Evolutionary conservation across 2,113 vertebrate species (phyloP).

Genomic region (Jaculus jaculus): DNA sequence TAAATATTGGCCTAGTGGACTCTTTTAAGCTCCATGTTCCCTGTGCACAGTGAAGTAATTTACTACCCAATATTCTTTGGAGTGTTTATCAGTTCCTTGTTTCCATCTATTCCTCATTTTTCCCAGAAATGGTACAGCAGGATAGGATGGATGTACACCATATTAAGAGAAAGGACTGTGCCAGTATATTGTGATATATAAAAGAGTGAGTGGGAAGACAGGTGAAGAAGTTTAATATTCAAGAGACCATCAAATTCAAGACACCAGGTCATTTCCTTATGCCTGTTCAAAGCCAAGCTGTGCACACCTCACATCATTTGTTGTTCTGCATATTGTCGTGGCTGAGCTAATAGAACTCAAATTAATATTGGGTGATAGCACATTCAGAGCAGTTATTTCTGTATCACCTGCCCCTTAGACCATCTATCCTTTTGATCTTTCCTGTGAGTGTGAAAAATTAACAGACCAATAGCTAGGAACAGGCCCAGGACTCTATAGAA

Average conservation of each 20-base stretch:
- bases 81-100: conserved; percentile 50
- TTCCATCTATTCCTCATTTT: background rate
- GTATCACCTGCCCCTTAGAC: background rate
- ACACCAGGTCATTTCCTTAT: background rate
- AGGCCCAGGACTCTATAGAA: background rate
- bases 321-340: conserved; percentile 15
- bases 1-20: conserved; percentile 53
- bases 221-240: background rate
- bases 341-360: background rate
- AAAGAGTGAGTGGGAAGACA: background rate
- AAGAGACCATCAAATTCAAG: background rate
- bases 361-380: background rate
- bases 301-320: background rate
- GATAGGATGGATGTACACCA: conserved; percentile 21
- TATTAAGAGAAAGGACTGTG: background rate
- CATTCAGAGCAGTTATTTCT: background rate
- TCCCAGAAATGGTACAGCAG: conserved; percentile 21
- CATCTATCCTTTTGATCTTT: background rate
- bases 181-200: background rate
- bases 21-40: conserved; percentile 39
- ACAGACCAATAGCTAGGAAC: background rate
- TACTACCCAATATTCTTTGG: conserved; percentile 57
- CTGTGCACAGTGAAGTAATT: conserved; percentile 56
- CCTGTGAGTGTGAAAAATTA: background rate
- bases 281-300: background rate